Percentiles rank a stretch among this genome's conserved stretches.
Conservation (phyloP, 2,113 vertebrate genomes). For the Orthonyx spaldingii region DNA sequence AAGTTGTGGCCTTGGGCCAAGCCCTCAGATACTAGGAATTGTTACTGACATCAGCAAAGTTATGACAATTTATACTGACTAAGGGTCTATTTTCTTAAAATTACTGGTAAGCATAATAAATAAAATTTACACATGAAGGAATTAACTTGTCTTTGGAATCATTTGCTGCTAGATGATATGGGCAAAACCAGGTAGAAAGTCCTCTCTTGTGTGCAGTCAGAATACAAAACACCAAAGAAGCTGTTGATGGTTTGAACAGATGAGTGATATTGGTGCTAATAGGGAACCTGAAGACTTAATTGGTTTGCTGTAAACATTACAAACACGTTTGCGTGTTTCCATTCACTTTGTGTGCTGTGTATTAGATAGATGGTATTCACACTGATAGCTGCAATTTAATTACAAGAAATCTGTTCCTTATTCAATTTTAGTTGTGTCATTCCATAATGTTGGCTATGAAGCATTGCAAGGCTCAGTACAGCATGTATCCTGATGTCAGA, state of each 20-base stretch:
- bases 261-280: slow-evolving; percentile 37
- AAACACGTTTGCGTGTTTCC: slow-evolving; percentile 32
- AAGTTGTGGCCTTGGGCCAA: not conserved
- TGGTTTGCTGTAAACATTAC: slow-evolving; percentile 55
- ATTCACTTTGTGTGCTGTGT: slow-evolving; percentile 29
- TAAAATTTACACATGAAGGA: not conserved
- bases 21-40: not conserved
- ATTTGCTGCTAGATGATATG: not conserved
- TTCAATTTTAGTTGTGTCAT: slow-evolving; percentile 45
- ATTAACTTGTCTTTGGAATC: not conserved
- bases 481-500: not conserved
- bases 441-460: slow-evolving; percentile 38
- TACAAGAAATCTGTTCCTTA: slow-evolving; percentile 44
- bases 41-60: not conserved
- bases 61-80: not conserved
- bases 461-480: slow-evolving; percentile 10
- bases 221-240: not conserved
- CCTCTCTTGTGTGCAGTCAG: not conserved
- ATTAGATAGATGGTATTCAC: slow-evolving; percentile 52
- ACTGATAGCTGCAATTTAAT: slow-evolving; percentile 61
- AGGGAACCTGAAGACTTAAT: slow-evolving; percentile 52
- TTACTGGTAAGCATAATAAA: not conserved
- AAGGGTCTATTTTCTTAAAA: not conserved
- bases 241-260: not conserved
- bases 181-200: not conserved